These are phyloP conservation scores for Ennomos quercinarius DNA, from an alignment of 2,888 invertebrate genomes.

Conservation along the genomic window DNA sequence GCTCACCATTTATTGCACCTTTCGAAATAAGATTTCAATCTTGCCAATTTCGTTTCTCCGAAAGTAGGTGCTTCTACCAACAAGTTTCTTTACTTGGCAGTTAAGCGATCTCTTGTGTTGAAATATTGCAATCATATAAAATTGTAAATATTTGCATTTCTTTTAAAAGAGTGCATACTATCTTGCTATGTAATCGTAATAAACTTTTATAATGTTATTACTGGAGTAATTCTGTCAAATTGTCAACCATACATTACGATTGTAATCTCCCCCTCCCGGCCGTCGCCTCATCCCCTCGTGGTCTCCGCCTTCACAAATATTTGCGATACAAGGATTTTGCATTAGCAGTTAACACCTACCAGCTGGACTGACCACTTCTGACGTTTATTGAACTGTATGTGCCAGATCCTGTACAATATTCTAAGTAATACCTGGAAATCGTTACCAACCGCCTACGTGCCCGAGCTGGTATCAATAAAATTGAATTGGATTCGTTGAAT, in stretches of 20 bases:
- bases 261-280: conserved; percentile 37
- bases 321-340: conserved; percentile 71
- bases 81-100: conserved; percentile 33
- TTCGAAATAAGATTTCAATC: conserved; percentile 36
- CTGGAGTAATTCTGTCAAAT: conserved; percentile 25
- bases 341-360: conserved; percentile 75
- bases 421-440: conserved; percentile 31
- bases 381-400: conserved; percentile 60
- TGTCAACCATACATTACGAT: conserved; percentile 42
- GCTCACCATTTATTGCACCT: conserved; percentile 24
- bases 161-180: conserved; percentile 10
- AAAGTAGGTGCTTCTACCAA: conserved; percentile 15
- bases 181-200: conserved; percentile 6
- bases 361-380: conserved; percentile 50
- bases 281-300: conserved; percentile 44
- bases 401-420: conserved; percentile 31
- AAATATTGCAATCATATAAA: conserved; percentile 14
- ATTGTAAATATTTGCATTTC: conserved; percentile 16
- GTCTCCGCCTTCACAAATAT: conserved; percentile 67
- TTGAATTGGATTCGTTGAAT: conserved; percentile 44
- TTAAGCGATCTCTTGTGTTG: conserved; percentile 14
- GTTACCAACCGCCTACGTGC: conserved; percentile 36
- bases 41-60: conserved; percentile 34
- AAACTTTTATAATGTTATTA: conserved; percentile 11
- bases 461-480: conserved; percentile 39